A percentile compares a stretch with the other conserved stretches of the same genome.
These are phyloP conservation scores for Phalacrocorax pelagicus DNA, from an alignment of 2,113 vertebrate genomes.

Conservation along the genomic window DNA sequence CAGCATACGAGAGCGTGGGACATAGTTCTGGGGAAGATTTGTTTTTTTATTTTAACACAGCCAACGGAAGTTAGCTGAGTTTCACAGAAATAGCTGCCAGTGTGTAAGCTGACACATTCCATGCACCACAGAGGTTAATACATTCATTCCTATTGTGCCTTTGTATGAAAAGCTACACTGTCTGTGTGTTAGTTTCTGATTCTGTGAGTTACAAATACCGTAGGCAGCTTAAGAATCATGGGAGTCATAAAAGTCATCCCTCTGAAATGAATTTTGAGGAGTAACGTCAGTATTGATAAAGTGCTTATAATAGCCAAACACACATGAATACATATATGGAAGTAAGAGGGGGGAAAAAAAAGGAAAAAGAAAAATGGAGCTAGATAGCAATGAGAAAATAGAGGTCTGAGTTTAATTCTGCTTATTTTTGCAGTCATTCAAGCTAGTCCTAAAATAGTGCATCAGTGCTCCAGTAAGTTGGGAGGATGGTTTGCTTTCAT, in stretches of 20 bases:
- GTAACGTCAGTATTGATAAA: neutral
- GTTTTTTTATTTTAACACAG: conserved; percentile 12
- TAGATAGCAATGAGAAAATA: neutral
- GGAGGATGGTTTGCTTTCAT: neutral
- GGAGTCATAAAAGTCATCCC: conserved; percentile 35
- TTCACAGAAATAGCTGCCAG: conserved; percentile 54
- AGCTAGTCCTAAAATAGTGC: neutral
- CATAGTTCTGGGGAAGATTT: neutral
- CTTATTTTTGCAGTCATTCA: neutral
- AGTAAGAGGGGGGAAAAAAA: neutral
- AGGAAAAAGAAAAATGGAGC: neutral
- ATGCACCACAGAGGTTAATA: conserved; percentile 65
- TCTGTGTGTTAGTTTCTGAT: conserved; percentile 47
- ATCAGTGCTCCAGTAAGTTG: neutral
- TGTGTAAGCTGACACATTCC: conserved; percentile 64
- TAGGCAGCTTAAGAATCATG: conserved; percentile 1
- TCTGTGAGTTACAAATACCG: conserved; percentile 57
- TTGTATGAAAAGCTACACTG: conserved; percentile 45
- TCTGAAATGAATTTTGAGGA: conserved; percentile 38
- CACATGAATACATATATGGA: neutral
- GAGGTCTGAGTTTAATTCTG: neutral
- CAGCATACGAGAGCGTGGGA: neutral
- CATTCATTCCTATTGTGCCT: conserved; percentile 60
- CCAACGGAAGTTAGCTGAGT: conserved; percentile 53
- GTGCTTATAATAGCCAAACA: neutral